These are phyloP conservation scores for Sebastiscus albofasciatus DNA, from an alignment of 2,797 vertebrate species.

Conservation along the genomic window DNA sequence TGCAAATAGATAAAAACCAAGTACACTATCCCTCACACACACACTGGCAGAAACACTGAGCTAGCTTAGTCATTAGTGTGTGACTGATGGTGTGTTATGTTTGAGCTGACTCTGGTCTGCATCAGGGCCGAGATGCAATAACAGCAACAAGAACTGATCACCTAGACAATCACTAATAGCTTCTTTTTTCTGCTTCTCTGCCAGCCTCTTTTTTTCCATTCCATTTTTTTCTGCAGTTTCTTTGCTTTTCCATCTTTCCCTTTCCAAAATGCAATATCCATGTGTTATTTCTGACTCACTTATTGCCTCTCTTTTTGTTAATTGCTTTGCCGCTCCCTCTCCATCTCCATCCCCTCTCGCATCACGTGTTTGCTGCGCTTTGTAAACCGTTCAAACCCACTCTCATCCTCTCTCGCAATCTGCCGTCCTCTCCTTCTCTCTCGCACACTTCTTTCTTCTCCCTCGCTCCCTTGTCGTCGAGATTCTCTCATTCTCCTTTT, in stretches of 20 bases:
- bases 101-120: conserved; percentile 52
- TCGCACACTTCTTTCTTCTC: not conserved
- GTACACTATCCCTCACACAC: not conserved
- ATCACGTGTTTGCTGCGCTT: not conserved
- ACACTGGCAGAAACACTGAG: not conserved
- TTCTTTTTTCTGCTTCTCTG: not conserved
- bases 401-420: conserved; percentile 15
- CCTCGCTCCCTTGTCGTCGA: not conserved
- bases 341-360: not conserved
- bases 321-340: conserved; percentile 34
- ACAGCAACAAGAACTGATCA: conserved; percentile 42
- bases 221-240: not conserved
- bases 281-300: conserved; percentile 15
- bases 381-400: conserved; percentile 7
- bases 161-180: conserved; percentile 27
- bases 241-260: not conserved
- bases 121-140: conserved; percentile 29
- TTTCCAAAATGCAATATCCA: conserved; percentile 32
- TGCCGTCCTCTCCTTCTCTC: not conserved
- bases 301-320: conserved; percentile 27
- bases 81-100: conserved; percentile 57
- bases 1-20: conserved; percentile 25
- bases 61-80: conserved; percentile 39
- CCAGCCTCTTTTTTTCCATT: not conserved
- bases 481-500: not conserved